Evolutionary conservation across 2,113 vertebrate species (phyloP).

Genomic region (Colaptes auratus): DNA sequence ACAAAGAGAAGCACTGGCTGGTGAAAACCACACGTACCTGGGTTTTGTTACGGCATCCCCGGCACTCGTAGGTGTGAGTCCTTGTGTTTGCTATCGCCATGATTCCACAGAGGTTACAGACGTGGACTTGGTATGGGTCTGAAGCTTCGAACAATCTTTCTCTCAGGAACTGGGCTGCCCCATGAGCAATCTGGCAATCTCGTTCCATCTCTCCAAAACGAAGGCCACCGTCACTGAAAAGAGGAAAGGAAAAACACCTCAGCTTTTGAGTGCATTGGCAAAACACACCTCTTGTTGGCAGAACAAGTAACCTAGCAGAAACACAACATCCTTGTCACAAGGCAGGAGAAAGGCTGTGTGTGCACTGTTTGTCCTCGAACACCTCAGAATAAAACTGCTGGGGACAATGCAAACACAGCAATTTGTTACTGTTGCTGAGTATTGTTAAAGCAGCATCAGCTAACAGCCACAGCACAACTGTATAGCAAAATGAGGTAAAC

Average conservation of each 20-base stretch:
- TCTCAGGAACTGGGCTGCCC: slow-evolving; percentile 94
- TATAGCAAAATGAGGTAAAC: not conserved
- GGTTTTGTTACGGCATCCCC: slow-evolving; percentile 97
- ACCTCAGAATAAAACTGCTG: not conserved
- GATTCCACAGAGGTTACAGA: slow-evolving; percentile 96
- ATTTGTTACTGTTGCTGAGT: not conserved
- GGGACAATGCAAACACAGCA: not conserved
- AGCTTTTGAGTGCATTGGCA: not conserved
- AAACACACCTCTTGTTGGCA: not conserved
- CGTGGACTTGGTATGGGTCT: slow-evolving; percentile 96
- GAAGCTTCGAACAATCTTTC: slow-evolving; percentile 97
- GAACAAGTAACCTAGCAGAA: not conserved
- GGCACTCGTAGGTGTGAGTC: slow-evolving; percentile 96
- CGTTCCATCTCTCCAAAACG: slow-evolving; percentile 99
- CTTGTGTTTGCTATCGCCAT: slow-evolving; percentile 98
- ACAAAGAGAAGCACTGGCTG: not conserved
- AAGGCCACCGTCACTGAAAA: slow-evolving; percentile 90
- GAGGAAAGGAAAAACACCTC: not conserved
- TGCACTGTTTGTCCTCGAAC: not conserved
- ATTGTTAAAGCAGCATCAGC: not conserved
- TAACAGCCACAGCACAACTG: not conserved
- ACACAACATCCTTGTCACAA: not conserved
- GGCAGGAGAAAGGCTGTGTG: not conserved
- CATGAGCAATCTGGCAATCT: slow-evolving; percentile 98
- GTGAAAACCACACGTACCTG: slow-evolving; percentile 79